These are phyloP conservation scores for Percina caprodes DNA, from an alignment of 2,113 vertebrate species.

Conservation along the genomic window DNA sequence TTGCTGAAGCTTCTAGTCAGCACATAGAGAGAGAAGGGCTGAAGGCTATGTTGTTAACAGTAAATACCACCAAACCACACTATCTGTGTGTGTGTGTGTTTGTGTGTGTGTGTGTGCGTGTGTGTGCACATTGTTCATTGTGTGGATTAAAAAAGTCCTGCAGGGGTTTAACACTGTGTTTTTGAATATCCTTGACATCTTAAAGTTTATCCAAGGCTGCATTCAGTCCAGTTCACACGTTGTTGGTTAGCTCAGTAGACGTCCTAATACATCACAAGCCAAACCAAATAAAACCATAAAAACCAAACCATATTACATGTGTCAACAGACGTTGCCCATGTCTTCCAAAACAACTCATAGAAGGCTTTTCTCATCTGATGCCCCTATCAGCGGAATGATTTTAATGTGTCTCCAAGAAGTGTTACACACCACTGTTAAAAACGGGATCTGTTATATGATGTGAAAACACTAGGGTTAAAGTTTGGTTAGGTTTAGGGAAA, in stretches of 20 bases:
- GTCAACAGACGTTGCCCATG: no score
- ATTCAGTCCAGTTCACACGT: not conserved
- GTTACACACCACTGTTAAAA: no score
- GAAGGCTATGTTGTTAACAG: constrained; percentile 40
- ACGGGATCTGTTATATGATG: no score
- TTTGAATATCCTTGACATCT: not conserved
- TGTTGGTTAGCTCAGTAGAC: not conserved
- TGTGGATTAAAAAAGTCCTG: not conserved
- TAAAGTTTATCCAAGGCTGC: not conserved
- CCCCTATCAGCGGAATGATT: no score
- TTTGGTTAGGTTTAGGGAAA: no score
- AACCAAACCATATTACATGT: no score
- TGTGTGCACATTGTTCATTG: constrained; percentile 26
- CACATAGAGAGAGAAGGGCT: constrained; percentile 31
- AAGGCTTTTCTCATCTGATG: no score
- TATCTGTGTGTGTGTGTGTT: not conserved
- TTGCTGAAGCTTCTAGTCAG: constrained; percentile 49
- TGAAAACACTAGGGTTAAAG: no score
- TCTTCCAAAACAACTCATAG: no score
- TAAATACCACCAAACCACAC: constrained; percentile 33
- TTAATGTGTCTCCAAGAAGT: no score
- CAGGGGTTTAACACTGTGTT: not conserved
- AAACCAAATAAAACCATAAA: not conserved
- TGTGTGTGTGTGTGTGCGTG: no score
- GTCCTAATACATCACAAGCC: not conserved